Evolutionary conservation across 2,888 invertebrate species (phyloP), one percentile per base, ranked within the genome.

Genomic region (Drosophila algonquin): DNA sequence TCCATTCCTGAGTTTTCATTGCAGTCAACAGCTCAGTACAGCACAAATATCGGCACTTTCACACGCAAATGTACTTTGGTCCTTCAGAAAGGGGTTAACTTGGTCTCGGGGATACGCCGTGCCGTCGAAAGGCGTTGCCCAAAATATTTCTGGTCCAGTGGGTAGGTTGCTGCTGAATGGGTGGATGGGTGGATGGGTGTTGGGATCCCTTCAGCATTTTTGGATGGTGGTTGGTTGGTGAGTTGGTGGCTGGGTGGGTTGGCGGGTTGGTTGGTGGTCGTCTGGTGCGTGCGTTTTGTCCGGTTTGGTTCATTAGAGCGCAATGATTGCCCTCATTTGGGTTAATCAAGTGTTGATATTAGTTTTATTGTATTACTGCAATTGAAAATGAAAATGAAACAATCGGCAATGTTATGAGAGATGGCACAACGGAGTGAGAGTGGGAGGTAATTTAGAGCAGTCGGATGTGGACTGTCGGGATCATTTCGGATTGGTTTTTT

Each of bases 251-350:
- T 27, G 18, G 27, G 24, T 4, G 4, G 4, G 30, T 27, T 27
- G 27, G 24, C 16, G 35, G 61, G 32, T 27, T 47, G 58, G 40
- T 21, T 45, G 56, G 47, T 45, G 40, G 40, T 40, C 40, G 52
- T 24, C 45, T 14, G 70, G 75, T 63, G 80, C 81, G 87, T 88
- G 83, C 70, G 83, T 62, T 69, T 54, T 63, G 65, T 78, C 62
- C 83, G 79, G 83, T 86, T 83, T 88, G 89, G 89, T 86, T 88
- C 89, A 84, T 88, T 84, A 88, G 87, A 88, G 88, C 83, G 67
- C 83, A 69, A 83, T 84, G 87, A 84, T 84, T 84, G 83, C 74
- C 88, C 84, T 88, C 84, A 84, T 88, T 84, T 85, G 83, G 73
- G 70, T 80, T 84, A 88, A 84, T 84, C 83, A 83, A 88, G 81